phyloP scores from a whole-genome alignment of 2,888 invertebrate genomes.

The Melieria crassipennis region DNA sequence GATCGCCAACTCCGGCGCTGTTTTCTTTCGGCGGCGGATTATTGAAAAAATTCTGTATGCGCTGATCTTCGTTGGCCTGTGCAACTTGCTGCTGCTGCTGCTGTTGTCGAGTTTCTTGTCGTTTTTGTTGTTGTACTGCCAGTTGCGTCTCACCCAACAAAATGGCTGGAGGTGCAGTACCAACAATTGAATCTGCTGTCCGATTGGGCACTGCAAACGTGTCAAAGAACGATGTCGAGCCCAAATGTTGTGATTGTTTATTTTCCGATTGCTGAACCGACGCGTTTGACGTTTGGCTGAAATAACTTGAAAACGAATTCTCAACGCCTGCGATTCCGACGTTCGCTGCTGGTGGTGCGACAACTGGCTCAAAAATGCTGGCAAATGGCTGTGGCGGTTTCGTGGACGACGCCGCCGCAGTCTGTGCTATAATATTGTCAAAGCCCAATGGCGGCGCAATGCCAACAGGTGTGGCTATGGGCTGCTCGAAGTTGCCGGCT shows the following conservation, averaged over 20 bases:
- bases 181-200: conserved; percentile 1
- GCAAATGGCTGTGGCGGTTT: neutral
- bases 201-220: conserved; percentile 41
- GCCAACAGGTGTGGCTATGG: neutral
- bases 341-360: neutral
- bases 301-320: conserved; percentile 47
- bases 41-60: conserved; percentile 65
- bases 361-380: neutral
- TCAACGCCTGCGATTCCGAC: conserved; percentile 8
- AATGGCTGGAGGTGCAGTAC: too few species aligned
- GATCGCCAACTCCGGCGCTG: conserved; percentile 56
- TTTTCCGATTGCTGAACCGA: conserved; percentile 16
- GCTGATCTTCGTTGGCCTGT: conserved; percentile 55
- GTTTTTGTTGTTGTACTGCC: neutral
- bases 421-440: conserved; percentile 33
- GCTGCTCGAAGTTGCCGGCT: neutral
- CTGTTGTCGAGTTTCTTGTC: conserved; percentile 1
- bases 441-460: conserved; percentile 49
- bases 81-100: conserved; percentile 22
- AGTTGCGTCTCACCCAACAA: neutral
- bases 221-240: conserved; percentile 50
- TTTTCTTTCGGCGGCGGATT: conserved; percentile 64
- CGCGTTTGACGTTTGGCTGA: conserved; percentile 41
- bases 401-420: neutral
- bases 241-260: conserved; percentile 9